Evolutionary conservation across 1,140 invertebrate species (phyloP), one percentile per base, ranked within the genome.

Genomic region (Drosophila pectinifera): DNA sequence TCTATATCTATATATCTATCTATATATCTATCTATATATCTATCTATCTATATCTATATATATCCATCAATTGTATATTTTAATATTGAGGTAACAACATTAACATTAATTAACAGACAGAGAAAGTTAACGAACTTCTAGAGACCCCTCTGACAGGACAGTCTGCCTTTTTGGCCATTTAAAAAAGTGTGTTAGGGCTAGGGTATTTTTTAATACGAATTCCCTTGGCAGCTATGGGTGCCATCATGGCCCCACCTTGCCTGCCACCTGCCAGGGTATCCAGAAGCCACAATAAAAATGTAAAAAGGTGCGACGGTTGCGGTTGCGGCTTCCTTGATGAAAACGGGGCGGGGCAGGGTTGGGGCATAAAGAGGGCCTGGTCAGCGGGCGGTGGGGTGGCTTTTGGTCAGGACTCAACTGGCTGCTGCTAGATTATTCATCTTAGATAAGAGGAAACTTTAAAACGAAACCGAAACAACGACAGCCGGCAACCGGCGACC

Each of bases 341-440:
- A 55, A 48, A 20, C 13, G 31, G 31, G 22, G 6, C 24, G 31
- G 7, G n/a, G 16, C 18, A 20, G n/a, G n/a, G n/a, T n/a, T n/a
- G n/a, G n/a, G 65, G 36, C 39, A 48, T 42, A 20, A 26, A n/a
- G 49, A 22, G 31, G 28, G 28, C 18, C 16, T 36, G 67, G 20
- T 48, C 49, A 53, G 49, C 49, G 11, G 34, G 7, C 8, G 42
- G 31, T 3, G 31, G 14, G 24, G 45, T 22, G 46, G 5, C 14
- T 51, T 53, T 36, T 20, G 49, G 49, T 53, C 49, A 45, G 58
- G 58, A 49, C 43, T 41, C 31, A 36, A 38, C 63, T 67, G 63
- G 63, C 43, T 58, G 53, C 59, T 77, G 31, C 55, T 74, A 88
- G 70, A 86, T 88, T 76, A 73, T 79, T 88, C 79, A 88, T 86